phyloP scores from a whole-genome alignment of 2,113 vertebrate genomes.

The Gobiocypris rarus region DNA sequence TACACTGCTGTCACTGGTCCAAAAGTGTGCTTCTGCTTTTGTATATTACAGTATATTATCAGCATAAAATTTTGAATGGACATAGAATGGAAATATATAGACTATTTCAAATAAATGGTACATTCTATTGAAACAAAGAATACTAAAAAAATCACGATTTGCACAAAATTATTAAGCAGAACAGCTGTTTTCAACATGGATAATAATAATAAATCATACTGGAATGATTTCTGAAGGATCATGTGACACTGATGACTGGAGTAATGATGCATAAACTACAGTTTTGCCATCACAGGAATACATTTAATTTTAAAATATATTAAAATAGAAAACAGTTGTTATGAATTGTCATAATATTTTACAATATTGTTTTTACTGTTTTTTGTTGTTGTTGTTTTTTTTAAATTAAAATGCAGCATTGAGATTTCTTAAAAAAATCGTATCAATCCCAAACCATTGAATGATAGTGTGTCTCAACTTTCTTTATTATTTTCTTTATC shows the following conservation, averaged over 20 bases:
- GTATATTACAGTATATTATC: background rate
- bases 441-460: background rate
- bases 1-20: background rate
- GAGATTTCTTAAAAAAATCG: background rate
- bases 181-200: no score
- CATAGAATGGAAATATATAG: background rate
- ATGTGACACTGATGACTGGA: background rate
- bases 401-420: background rate
- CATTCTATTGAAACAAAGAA: no score
- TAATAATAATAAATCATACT: no score
- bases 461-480: background rate
- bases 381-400: background rate
- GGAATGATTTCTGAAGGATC: no score
- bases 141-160: no score
- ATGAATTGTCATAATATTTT: background rate
- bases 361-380: background rate
- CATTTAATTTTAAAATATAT: background rate
- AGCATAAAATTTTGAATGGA: background rate
- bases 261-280: background rate
- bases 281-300: background rate
- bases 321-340: background rate
- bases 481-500: background rate
- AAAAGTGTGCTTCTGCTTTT: background rate
- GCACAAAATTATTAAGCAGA: no score
- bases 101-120: background rate